Evolutionary conservation across 2,113 vertebrate species (phyloP), one percentile per base, ranked within the genome.

Genomic region (Dendrocopos noguchii): DNA sequence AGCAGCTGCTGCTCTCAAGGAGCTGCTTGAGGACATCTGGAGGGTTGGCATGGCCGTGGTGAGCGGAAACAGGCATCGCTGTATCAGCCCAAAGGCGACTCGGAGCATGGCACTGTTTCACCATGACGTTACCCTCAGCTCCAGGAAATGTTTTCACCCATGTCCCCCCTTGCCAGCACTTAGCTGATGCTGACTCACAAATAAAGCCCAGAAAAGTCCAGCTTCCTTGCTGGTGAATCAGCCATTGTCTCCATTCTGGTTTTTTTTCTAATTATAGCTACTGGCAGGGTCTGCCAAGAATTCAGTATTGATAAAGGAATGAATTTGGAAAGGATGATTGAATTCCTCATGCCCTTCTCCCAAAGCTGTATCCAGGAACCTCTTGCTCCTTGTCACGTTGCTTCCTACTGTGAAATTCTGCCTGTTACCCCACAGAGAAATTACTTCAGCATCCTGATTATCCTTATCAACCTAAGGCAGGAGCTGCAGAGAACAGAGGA

Each of bases 171-270:
- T 91, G 94, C 93, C 95, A 95, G 92, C 42, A 1, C 79, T 68
- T 59, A 39, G 85, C 93, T 90, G 92, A 27, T 96, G 95, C 95
- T 96, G 95, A 95, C 93, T 96, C 93, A 95, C 85, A 95, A 92
- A 95, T 86, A 83, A 71, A 95, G 77, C 73, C 80, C 88, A 90
- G 80, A 93, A 86, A 71, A 91, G 76, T 78, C 85, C 80, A 78
- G 68, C 78, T 96, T 95, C 93, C 93, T 90, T 39, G 61, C 83
- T 95, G 70, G 80, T 96, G 92, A 96, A 96, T 95, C 92, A 94
- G 88, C 90, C 76, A 95, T 96, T 96, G 95, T 95, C 68, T 57
- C 17, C 6, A 36, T 85, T 94, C 73, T 86, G n/a, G 3, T 50
- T 78, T 91, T 91, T 56, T 65, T 59, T 10, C 93, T 90, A 75